These are phyloP conservation scores for Papilio gigon DNA, from an alignment of 2,888 invertebrate genomes.

Conservation along the genomic window DNA sequence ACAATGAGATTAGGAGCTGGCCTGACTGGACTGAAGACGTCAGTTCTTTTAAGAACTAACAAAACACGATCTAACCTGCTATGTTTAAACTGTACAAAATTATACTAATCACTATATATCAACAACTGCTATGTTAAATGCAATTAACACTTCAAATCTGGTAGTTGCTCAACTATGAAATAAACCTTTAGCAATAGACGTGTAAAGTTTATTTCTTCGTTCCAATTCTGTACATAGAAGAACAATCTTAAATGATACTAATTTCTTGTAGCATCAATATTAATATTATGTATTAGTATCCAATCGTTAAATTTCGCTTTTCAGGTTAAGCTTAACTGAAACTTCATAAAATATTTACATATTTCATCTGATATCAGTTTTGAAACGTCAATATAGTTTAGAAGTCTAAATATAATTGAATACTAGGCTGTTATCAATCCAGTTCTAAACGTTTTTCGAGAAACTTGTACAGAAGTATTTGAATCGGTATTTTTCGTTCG, in stretches of 20 bases:
- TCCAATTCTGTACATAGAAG: not conserved
- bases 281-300: no score
- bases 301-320: no score
- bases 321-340: no score
- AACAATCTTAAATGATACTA: no score
- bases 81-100: no score
- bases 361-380: not conserved
- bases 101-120: no score
- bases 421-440: not conserved
- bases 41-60: conserved; percentile 47
- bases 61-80: not conserved
- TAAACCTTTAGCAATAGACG: not conserved
- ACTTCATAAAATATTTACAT: no score
- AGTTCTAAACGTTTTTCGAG: not conserved
- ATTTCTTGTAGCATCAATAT: no score
- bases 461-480: not conserved
- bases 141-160: no score
- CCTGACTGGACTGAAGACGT: conserved; percentile 69
- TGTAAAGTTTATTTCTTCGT: not conserved
- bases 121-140: no score
- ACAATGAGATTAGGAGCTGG: conserved; percentile 73
- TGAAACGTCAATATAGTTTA: not conserved
- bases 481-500: not conserved
- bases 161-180: not conserved
- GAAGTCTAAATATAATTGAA: not conserved